A percentile compares a stretch with the other conserved stretches of the same genome.
phyloP scores from a whole-genome alignment of 2,113 vertebrate genomes.

The pig (Sus scrofa) region DNA sequence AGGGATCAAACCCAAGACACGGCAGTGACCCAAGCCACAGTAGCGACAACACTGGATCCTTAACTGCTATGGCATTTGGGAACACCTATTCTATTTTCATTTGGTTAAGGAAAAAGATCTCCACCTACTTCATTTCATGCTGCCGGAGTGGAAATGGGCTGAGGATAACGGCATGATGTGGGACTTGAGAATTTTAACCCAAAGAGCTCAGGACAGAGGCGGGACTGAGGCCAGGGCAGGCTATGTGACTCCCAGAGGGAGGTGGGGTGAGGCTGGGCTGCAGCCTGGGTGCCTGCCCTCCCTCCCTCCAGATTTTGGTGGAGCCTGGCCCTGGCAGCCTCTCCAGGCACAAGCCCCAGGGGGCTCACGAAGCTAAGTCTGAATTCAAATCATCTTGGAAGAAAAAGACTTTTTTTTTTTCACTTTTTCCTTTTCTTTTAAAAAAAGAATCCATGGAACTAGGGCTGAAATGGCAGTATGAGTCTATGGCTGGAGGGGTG shows the following conservation, averaged over 20 bases:
- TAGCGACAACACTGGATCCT: no score
- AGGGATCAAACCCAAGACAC: no score
- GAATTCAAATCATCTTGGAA: constrained; percentile 48
- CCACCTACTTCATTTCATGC: not conserved
- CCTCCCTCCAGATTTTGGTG: not conserved
- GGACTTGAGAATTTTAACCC: not conserved
- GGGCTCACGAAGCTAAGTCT: not conserved
- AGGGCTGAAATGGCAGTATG: not conserved
- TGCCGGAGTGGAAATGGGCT: not conserved
- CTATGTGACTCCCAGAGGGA: not conserved
- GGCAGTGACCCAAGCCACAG: no score
- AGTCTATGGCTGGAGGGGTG: not conserved
- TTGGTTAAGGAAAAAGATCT: not conserved
- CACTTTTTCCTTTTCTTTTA: constrained; percentile 10
- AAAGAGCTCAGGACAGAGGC: not conserved
- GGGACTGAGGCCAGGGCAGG: not conserved
- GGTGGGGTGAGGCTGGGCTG: not conserved
- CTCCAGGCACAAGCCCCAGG: not conserved
- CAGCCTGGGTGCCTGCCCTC: not conserved
- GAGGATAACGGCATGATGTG: not conserved
- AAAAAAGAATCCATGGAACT: constrained; percentile 27
- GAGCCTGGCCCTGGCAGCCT: not conserved
- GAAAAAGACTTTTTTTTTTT: constrained; percentile 24
- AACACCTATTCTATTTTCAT: not conserved
- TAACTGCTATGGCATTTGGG: no score